These are phyloP conservation scores for Drosophila incognita DNA, from an alignment of 2,888 invertebrate species.

Conservation along the genomic window DNA sequence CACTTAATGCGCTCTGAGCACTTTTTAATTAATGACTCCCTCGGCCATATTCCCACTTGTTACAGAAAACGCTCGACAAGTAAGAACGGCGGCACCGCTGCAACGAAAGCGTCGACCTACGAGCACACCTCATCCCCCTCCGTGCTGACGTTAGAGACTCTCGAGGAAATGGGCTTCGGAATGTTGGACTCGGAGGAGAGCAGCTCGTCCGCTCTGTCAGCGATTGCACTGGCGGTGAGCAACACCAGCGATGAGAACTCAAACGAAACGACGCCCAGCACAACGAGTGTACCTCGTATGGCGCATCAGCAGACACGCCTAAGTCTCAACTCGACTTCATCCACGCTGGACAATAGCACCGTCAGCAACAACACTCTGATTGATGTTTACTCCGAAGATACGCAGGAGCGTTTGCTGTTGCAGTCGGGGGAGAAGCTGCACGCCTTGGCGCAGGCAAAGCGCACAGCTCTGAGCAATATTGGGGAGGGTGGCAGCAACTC, in stretches of 20 bases:
- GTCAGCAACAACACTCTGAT: slow-evolving; percentile 64
- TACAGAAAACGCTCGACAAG: slow-evolving; percentile 81
- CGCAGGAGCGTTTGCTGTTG: slow-evolving; percentile 47
- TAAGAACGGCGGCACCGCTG: slow-evolving; percentile 49
- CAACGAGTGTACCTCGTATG: slow-evolving; percentile 74
- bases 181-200: slow-evolving; percentile 87
- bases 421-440: slow-evolving; percentile 55
- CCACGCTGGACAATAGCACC: slow-evolving; percentile 67
- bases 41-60: neutral
- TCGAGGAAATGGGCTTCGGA: slow-evolving; percentile 87
- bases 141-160: slow-evolving; percentile 63
- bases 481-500: slow-evolving; percentile 62
- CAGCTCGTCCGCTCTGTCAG: slow-evolving; percentile 81
- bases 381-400: slow-evolving; percentile 63
- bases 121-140: slow-evolving; percentile 73
- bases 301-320: slow-evolving; percentile 67
- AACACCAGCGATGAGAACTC: slow-evolving; percentile 82
- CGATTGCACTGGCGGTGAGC: slow-evolving; percentile 75
- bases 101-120: slow-evolving; percentile 67
- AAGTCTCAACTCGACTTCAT: slow-evolving; percentile 59
- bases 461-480: slow-evolving; percentile 61
- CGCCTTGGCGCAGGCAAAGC: slow-evolving; percentile 71
- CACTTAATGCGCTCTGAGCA: slow-evolving; percentile 36
- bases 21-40: slow-evolving; percentile 32
- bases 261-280: slow-evolving; percentile 81